Evolutionary conservation across 1,140 invertebrate species (phyloP), one percentile per base, ranked within the genome.

Genomic region (Sitobion miscanthi): DNA sequence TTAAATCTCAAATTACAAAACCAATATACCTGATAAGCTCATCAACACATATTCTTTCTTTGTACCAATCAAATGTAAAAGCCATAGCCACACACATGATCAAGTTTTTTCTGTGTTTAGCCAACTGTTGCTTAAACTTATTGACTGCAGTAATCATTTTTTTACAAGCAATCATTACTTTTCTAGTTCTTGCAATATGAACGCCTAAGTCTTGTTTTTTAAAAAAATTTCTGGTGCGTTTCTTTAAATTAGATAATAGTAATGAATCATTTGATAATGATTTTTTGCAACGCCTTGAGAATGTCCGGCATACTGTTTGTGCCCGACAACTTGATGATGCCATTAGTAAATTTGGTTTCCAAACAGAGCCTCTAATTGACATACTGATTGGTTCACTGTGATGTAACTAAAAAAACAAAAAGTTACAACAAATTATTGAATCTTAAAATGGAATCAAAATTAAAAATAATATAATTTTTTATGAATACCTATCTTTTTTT

Each of bases 31-130:
- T 95, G 86, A 95, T 94, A 25, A 96, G 94, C 94, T 96, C 96
- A 38, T 95, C 94, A 93, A 96, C 95, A 0, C 94, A 93, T 94
- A 96, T 96, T 92, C 95, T 95, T 93, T 96, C 95, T 38, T 95
- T 94, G 42, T 96, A 95, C 96, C 96, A 97, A 94, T 96, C 96
- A 94, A 95, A 96, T n/a, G 91, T 93, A 85, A 93, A 93, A 85
- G 91, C 69, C 91, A 93, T 54, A 42, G 91, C 69, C 3, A 85
- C 35, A 85, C 91, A 93, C 49, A 93, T 85, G 14, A 93, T 85
- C 38, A 93, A 85, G 38, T 85, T 82, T 85, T 38, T 85, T 93
- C 47, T 93, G 8, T 85, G 77, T 93, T 83, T 93, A 42, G 82
- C 77, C 45, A 93, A 85, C 3, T 85, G 35, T 45, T 93, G 47